Percentiles rank a stretch among this genome's conserved stretches.
These are phyloP conservation scores for Pandemis cinnamomeana DNA, from an alignment of 2,888 invertebrate species.

Conservation along the genomic window DNA sequence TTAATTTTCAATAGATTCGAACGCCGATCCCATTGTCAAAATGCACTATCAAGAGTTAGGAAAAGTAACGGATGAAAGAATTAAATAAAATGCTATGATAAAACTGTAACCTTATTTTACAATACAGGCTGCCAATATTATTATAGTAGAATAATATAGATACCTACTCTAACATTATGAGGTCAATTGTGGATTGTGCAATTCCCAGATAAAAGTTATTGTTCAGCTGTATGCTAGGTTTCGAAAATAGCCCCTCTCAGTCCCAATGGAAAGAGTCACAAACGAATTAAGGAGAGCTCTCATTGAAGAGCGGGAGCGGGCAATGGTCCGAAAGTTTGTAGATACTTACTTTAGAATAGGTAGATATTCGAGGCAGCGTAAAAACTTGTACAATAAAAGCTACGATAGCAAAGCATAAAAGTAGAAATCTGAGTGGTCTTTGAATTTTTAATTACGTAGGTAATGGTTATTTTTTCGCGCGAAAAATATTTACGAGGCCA, in stretches of 20 bases:
- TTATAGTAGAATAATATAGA: neutral
- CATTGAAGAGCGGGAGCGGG: slow-evolving; percentile 35
- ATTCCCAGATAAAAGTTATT: neutral
- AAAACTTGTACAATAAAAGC: no score
- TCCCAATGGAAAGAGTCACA: slow-evolving; percentile 38
- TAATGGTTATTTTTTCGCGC: no score
- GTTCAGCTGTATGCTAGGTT: slow-evolving; percentile 8
- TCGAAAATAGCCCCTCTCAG: slow-evolving; percentile 24
- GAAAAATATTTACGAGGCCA: no score
- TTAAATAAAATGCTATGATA: neutral
- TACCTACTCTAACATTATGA: neutral
- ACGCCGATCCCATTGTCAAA: no score
- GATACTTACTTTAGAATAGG: neutral
- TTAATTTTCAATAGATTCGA: no score
- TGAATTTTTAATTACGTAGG: no score
- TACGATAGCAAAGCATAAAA: no score
- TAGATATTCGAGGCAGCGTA: neutral
- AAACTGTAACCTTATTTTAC: neutral
- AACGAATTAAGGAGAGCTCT: slow-evolving; percentile 54
- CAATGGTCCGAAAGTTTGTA: neutral
- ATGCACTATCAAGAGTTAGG: neutral
- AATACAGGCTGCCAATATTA: neutral
- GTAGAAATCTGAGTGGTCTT: no score
- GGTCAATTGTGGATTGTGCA: neutral
- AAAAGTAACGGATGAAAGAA: neutral